phyloP scores from a whole-genome alignment of 1,140 invertebrate genomes.

The Melitaea cinxia region DNA sequence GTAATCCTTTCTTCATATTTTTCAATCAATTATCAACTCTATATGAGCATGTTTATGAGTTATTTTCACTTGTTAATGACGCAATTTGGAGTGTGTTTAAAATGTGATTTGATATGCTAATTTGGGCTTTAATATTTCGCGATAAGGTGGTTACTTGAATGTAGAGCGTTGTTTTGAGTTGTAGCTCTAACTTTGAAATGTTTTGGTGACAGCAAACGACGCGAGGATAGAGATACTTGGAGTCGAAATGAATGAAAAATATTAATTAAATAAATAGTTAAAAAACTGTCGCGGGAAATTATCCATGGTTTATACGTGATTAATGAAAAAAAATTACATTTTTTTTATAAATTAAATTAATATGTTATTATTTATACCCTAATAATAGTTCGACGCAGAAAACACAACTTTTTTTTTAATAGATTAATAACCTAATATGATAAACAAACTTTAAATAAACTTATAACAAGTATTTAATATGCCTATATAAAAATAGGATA shows the following conservation, averaged over 20 bases:
- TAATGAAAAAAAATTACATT: too few relatives aligned
- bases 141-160: slow-evolving; percentile 35
- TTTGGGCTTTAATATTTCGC: slow-evolving; percentile 37
- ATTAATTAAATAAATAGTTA: too few relatives aligned
- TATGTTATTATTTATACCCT: too few relatives aligned
- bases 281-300: too few relatives aligned
- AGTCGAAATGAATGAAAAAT: slow-evolving; percentile 36
- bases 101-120: slow-evolving; percentile 44
- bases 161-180: slow-evolving; percentile 33
- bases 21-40: background rate
- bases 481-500: too few relatives aligned
- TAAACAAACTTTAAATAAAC: too few relatives aligned
- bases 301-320: too few relatives aligned
- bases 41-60: slow-evolving; percentile 8
- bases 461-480: too few relatives aligned
- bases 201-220: slow-evolving; percentile 69
- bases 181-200: slow-evolving; percentile 61
- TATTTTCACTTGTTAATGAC: slow-evolving; percentile 32
- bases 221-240: slow-evolving; percentile 40
- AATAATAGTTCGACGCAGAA: too few relatives aligned
- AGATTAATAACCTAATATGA: too few relatives aligned
- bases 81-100: slow-evolving; percentile 13
- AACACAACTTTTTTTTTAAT: too few relatives aligned
- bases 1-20: background rate
- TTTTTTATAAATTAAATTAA: too few relatives aligned